Evolutionary conservation across 2,113 vertebrate genomes (phyloP), one percentile per base, ranked within the genome.

Genomic region (Actenoides lindsayi): DNA sequence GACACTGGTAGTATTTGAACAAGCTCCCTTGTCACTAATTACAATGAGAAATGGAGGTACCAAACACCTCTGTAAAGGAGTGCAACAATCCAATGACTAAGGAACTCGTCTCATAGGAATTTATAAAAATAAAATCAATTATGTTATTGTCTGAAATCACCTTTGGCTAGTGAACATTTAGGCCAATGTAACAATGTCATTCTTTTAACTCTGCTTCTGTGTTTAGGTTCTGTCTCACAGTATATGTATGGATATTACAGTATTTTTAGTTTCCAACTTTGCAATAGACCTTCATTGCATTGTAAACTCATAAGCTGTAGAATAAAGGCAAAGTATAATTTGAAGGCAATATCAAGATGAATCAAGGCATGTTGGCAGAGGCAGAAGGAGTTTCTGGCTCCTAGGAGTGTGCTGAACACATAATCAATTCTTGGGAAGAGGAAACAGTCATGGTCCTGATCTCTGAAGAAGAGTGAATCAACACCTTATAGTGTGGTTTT

Each of bases 41-140:
- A 51, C 23, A 84, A 7, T 48, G 18, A 56, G 23, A 75, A 78
- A 15, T 35, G 2, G 24, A 51, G 16, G 9, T 41, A 71, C 4
- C 0, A 0, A 82, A 59, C n/a, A 68, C 10, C 24, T 80, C 33
- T 65, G 16, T 24, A 79, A 83, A 75, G 8, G 9, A 70, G 7
- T 3, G 1, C 18, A 60, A 11, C 7, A 42, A 50, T 6, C 60
- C 62, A 82, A 4, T 35, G 37, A 56, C 27, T 83, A 56, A 74
- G 23, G 5, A 14, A 33, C 23, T 46, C 84, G 16, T 42, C 64
- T 39, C 21, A 41, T 16, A 13, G 14, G 12, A 78, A 51, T 28
- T 87, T 56, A 46, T 41, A 71, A 75, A 83, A 74, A 76, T 19
- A 65, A 88, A 70, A 4, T 0, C 33, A 13, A 24, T n/a, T 83